A percentile compares a stretch with the other conserved stretches of the same genome.
Evolutionary conservation across 2,797 vertebrate species (phyloP).

Genomic region (Chiloscyllium punctatum): DNA sequence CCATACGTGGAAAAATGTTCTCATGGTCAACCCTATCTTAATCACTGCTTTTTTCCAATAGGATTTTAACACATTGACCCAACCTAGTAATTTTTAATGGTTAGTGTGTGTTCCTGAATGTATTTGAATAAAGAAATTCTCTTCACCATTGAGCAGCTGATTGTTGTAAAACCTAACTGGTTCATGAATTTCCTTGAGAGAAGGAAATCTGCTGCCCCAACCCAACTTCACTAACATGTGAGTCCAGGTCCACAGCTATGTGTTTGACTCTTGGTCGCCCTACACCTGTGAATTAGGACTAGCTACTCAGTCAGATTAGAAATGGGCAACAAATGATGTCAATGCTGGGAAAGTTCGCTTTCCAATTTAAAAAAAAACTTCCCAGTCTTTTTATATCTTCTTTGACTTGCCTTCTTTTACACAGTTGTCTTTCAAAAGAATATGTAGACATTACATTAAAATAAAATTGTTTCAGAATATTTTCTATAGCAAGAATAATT

Average conservation of each 20-base stretch:
- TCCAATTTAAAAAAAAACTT: not conserved
- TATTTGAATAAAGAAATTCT: not conserved
- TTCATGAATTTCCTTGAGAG: not conserved
- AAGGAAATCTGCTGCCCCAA: not conserved
- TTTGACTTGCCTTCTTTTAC: not conserved
- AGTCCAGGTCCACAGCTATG: too few relatives aligned
- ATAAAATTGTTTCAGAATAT: not conserved
- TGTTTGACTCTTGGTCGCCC: too few relatives aligned
- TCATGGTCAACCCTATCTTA: too few relatives aligned
- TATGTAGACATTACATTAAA: not conserved
- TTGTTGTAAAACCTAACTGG: not conserved
- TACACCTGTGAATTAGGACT: too few relatives aligned
- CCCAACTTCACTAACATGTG: not conserved
- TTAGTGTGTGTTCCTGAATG: not conserved
- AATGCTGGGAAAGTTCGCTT: too few relatives aligned
- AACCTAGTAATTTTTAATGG: not conserved
- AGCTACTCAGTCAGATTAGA: too few relatives aligned
- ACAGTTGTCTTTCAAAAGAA: not conserved
- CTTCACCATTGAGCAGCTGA: not conserved
- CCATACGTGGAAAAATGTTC: too few relatives aligned
- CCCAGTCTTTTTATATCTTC: not conserved
- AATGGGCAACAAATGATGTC: too few relatives aligned
- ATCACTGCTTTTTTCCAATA: not conserved
- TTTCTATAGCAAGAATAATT: not conserved
- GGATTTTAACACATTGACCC: not conserved